Percentiles rank a stretch among this genome's conserved stretches.
These are phyloP conservation scores for Meda fulgida DNA, from an alignment of 2,797 vertebrate genomes.

Conservation along the genomic window DNA sequence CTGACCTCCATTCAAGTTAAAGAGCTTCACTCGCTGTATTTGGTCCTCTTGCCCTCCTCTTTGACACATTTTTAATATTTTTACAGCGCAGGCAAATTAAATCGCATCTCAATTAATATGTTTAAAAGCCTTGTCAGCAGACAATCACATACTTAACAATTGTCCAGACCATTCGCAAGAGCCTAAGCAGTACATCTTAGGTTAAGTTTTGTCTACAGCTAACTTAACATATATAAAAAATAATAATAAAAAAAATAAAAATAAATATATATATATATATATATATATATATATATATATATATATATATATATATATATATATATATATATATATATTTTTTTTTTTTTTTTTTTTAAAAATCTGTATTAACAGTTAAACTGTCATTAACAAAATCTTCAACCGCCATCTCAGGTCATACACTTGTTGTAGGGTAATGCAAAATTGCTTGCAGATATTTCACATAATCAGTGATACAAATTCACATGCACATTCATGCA, in stretches of 20 bases:
- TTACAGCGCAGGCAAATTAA: conserved; percentile 16
- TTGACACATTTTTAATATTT: conserved; percentile 14
- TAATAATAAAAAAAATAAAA: too few species aligned
- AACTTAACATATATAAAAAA: not conserved
- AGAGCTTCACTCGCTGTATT: conserved; percentile 30
- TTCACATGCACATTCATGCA: not conserved
- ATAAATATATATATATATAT: too few species aligned
- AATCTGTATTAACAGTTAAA: not conserved
- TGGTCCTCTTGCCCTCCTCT: conserved; percentile 10
- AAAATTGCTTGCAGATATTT: not conserved
- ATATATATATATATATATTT: not conserved
- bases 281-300: not conserved
- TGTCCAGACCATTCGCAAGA: not conserved
- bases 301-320: not conserved
- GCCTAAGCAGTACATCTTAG: not conserved
- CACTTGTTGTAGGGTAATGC: not conserved
- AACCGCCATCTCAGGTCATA: not conserved
- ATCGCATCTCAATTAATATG: conserved; percentile 21
- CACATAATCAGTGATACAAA: not conserved
- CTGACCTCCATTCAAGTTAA: conserved; percentile 51
- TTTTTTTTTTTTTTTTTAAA: too few species aligned
- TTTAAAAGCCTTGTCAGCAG: conserved; percentile 3
- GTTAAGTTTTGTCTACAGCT: not conserved
- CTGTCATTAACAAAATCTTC: not conserved
- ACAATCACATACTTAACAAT: not conserved